Conservation (phyloP, 1,140 invertebrate genomes). For the Archivesica marissinica region DNA sequence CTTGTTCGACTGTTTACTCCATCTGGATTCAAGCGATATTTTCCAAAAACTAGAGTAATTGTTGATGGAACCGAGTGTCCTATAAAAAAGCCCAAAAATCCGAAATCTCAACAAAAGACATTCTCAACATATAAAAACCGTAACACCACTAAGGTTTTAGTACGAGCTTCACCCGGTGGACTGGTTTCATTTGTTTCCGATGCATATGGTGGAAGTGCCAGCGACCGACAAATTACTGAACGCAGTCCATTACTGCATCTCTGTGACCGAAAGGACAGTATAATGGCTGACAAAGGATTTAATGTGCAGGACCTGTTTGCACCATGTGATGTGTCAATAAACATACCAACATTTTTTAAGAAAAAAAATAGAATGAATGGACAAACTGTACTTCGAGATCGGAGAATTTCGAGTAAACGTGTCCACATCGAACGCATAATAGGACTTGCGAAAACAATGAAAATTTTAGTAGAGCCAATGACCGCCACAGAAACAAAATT, state of each 20-base stretch:
- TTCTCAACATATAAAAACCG: conserved; percentile 77
- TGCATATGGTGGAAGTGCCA: conserved; percentile 65
- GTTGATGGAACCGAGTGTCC: no score
- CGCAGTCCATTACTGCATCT: not conserved
- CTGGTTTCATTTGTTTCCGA: conserved; percentile 61
- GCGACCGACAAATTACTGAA: conserved; percentile 65
- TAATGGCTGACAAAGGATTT: conserved; percentile 68
- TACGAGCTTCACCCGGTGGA: conserved; percentile 68
- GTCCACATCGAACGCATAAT: conserved; percentile 63
- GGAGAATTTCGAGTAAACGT: conserved; percentile 62
- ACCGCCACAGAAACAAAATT: conserved; percentile 41
- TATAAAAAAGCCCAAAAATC: conserved; percentile 65
- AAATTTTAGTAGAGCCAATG: conserved; percentile 46
- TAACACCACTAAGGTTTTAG: conserved; percentile 66
- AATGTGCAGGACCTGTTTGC: conserved; percentile 65
- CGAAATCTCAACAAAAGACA: conserved; percentile 73
- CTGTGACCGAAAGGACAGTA: conserved; percentile 46
- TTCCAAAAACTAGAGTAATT: no score
- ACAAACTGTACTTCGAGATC: conserved; percentile 44
- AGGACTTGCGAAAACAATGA: conserved; percentile 64
- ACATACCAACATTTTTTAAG: conserved; percentile 68
- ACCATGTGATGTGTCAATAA: conserved; percentile 54
- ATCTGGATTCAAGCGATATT: no score
- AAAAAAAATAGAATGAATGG: conserved; percentile 62
- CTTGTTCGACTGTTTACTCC: no score